Conservation (phyloP, 2,113 vertebrate species). For the Gila orcuttii region DNA sequence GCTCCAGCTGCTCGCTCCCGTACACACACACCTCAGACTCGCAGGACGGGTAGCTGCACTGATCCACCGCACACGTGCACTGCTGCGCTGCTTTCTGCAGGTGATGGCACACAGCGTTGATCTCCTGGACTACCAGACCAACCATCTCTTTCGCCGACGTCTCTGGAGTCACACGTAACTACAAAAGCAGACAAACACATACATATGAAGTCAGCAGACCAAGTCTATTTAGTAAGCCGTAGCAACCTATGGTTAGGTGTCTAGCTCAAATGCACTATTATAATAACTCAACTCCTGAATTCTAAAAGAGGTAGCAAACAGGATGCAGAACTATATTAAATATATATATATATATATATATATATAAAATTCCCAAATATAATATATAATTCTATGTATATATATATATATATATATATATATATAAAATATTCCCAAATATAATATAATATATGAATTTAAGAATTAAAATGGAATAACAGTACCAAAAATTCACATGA, state of each 20-base stretch:
- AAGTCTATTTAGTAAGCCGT: background rate
- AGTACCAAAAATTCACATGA: background rate
- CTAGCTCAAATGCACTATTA: background rate
- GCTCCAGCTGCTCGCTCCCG: conserved; percentile 81
- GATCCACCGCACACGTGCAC: conserved; percentile 67
- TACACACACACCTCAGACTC: conserved; percentile 69
- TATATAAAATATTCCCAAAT: background rate
- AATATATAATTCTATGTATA: too few relatives aligned
- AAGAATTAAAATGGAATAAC: background rate
- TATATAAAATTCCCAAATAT: background rate
- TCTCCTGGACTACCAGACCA: conserved; percentile 87
- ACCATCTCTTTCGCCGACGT: conserved; percentile 84
- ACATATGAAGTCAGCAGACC: background rate
- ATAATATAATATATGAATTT: background rate
- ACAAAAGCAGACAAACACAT: conserved; percentile 26
- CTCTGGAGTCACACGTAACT: conserved; percentile 83
- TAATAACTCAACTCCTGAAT: background rate
- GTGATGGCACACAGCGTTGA: conserved; percentile 75
- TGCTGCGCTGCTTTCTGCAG: conserved; percentile 65
- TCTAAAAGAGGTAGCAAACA: background rate
- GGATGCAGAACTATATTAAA: background rate
- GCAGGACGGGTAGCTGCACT: conserved; percentile 72
- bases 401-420: background rate
- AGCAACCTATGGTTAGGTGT: background rate
- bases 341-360: background rate